Conservation (phyloP, 2,113 vertebrate genomes). For the Serinus canaria region DNA sequence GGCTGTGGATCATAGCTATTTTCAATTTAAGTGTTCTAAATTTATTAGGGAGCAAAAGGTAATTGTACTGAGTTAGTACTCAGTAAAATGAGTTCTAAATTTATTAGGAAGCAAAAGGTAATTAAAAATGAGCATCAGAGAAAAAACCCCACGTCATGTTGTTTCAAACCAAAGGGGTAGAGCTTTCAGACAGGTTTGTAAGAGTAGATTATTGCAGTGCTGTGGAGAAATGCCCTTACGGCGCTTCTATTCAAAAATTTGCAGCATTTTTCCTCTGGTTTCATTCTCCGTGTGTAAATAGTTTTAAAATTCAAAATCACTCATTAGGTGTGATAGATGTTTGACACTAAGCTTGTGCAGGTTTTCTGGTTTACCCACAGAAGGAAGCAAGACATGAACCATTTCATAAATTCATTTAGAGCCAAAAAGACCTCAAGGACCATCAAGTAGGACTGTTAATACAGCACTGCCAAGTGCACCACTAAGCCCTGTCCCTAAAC, state of each 20-base stretch:
- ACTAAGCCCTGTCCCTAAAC: not conserved
- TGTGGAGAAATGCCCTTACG: not conserved
- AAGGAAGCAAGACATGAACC: not conserved
- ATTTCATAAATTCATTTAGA: not conserved
- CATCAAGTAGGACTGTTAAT: not conserved
- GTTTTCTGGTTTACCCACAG: not conserved
- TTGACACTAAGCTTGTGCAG: not conserved
- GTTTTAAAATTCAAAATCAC: not conserved
- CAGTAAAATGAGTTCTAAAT: not conserved
- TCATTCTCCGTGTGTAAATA: not conserved
- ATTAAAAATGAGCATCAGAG: not conserved
- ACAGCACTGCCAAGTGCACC: not conserved
- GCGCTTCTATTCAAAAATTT: not conserved
- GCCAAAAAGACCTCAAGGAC: not conserved
- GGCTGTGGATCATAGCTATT: not conserved
- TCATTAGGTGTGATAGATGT: not conserved
- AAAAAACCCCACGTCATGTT: fast-evolving
- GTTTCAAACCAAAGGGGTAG: not conserved
- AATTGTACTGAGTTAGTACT: not conserved
- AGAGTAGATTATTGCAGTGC: not conserved
- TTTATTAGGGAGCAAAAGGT: not conserved
- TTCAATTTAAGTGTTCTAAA: not conserved
- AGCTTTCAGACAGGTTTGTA: not conserved
- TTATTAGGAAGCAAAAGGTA: not conserved
- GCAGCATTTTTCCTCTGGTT: not conserved